These are phyloP conservation scores for Formica aserva DNA, from an alignment of 2,888 invertebrate genomes.

Conservation along the genomic window DNA sequence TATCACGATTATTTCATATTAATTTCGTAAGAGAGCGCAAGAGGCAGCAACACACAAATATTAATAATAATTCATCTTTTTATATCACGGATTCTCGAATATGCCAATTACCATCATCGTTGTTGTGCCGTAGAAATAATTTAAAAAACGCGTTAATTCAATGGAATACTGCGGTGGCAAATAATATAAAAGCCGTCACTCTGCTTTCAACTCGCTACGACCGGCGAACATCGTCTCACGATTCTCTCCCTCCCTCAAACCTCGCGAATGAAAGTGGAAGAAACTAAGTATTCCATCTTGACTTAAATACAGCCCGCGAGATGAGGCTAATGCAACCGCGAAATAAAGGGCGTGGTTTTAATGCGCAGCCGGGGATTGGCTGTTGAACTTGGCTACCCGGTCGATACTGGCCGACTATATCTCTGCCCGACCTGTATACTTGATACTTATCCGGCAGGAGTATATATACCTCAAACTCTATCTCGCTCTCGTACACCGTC, in stretches of 20 bases:
- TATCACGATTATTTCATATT: background rate
- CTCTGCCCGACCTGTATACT: constrained; percentile 81
- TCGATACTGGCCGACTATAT: constrained; percentile 84
- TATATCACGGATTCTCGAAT: background rate
- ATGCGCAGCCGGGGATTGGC: constrained; percentile 85
- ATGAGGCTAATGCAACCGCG: constrained; percentile 84
- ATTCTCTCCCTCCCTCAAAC: constrained; percentile 32
- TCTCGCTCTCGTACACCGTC: constrained; percentile 54
- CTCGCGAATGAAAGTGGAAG: constrained; percentile 56
- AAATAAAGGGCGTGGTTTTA: constrained; percentile 86
- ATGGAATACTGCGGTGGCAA: constrained; percentile 26
- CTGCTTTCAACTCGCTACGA: constrained; percentile 28
- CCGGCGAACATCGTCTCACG: constrained; percentile 32
- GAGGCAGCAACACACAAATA: background rate
- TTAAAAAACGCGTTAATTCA: constrained; percentile 46
- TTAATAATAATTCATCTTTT: background rate
- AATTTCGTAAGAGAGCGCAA: background rate
- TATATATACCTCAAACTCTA: constrained; percentile 65
- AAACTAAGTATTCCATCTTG: constrained; percentile 65
- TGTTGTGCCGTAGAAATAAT: constrained; percentile 9
- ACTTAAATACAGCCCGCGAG: constrained; percentile 78
- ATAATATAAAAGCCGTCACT: constrained; percentile 47
- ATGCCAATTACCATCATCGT: background rate
- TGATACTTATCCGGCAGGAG: constrained; percentile 81
- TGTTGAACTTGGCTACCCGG: constrained; percentile 84